These are phyloP conservation scores for Adineta ricciae DNA, from an alignment of 2,888 invertebrate species.

Conservation along the genomic window DNA sequence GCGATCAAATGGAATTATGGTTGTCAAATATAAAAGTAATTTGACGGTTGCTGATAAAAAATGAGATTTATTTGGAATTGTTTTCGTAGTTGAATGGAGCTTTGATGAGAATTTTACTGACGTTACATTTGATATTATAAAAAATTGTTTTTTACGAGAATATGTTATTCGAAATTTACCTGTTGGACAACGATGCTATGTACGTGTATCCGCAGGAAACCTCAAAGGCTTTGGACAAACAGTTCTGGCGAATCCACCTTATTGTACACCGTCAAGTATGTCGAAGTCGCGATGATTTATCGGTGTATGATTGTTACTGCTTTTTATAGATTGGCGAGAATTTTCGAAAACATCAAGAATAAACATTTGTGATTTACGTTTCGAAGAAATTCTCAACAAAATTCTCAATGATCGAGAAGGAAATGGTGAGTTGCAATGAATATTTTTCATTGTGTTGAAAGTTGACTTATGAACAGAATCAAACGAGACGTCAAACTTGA, in stretches of 20 bases:
- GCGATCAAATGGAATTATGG: constrained; percentile 64
- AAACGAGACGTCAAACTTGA: background rate
- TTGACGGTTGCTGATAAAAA: background rate
- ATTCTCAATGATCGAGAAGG: background rate
- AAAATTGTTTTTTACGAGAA: constrained; percentile 59
- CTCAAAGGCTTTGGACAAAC: constrained; percentile 64
- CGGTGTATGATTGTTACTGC: too few species aligned
- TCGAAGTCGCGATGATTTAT: too few species aligned
- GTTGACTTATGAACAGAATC: background rate
- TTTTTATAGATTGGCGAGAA: constrained; percentile 39
- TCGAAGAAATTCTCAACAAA: constrained; percentile 7
- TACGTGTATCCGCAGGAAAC: constrained; percentile 80
- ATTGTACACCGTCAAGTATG: constrained; percentile 83
- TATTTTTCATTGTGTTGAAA: too few species aligned
- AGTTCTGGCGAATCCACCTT: constrained; percentile 66
- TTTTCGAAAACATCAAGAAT: background rate
- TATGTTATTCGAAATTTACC: constrained; percentile 64
- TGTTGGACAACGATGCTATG: constrained; percentile 74
- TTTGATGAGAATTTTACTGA: constrained; percentile 68
- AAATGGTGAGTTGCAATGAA: background rate
- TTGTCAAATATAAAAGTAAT: constrained; percentile 79
- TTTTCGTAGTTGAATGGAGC: constrained; percentile 76
- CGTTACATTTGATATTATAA: constrained; percentile 49
- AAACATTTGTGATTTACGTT: background rate
- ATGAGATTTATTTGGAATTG: constrained; percentile 37